Evolutionary conservation across 2,113 vertebrate genomes (phyloP).

Genomic region (Cettia cetti): DNA sequence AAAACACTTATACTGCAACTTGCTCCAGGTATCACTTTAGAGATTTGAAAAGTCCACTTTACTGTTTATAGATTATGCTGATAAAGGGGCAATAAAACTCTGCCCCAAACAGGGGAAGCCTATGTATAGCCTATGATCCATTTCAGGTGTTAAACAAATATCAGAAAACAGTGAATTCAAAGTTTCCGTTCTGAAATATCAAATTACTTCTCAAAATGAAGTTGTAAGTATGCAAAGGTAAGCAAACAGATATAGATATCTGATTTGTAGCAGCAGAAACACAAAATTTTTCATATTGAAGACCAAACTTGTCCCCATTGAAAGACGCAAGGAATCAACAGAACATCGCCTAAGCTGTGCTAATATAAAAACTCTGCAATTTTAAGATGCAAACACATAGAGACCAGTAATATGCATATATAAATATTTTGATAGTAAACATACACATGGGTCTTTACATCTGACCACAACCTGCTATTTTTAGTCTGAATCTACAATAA

Average conservation of each 20-base stretch:
- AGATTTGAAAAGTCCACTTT: background rate
- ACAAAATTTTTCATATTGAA: background rate
- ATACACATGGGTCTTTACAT: background rate
- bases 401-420: background rate
- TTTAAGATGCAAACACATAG: background rate
- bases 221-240: background rate
- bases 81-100: background rate
- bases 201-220: background rate
- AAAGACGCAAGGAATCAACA: background rate
- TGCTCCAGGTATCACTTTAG: background rate
- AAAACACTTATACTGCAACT: background rate
- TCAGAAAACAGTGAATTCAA: background rate
- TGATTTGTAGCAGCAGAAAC: background rate
- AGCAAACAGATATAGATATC: background rate
- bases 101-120: background rate
- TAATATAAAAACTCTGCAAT: background rate
- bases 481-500: background rate
- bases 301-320: background rate
- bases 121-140: background rate
- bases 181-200: background rate
- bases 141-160: background rate
- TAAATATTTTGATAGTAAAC: background rate
- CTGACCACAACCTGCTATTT: background rate
- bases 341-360: background rate
- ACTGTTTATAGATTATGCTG: background rate